phyloP scores from a whole-genome alignment of 2,797 vertebrate genomes.

The Microctenopoma lineatum region DNA sequence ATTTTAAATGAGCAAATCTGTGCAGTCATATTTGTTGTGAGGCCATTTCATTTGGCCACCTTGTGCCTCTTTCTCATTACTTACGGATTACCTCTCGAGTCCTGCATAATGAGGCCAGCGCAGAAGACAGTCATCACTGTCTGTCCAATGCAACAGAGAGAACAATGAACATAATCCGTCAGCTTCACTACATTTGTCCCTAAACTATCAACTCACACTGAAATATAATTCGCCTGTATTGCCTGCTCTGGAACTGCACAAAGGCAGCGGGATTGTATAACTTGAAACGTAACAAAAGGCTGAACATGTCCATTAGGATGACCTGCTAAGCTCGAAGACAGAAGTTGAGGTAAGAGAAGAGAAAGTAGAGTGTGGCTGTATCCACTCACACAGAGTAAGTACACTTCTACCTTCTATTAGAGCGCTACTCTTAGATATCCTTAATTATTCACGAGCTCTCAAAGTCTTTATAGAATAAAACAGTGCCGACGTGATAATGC shows the following conservation, averaged over 20 bases:
- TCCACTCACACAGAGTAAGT: constrained; percentile 20
- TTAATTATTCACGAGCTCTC: constrained; percentile 74
- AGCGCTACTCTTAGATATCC: constrained; percentile 49
- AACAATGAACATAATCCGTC: constrained; percentile 14
- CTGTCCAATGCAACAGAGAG: constrained; percentile 23
- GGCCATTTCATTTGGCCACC: constrained; percentile 48
- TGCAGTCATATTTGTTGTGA: constrained; percentile 13
- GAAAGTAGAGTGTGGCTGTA: constrained; percentile 33
- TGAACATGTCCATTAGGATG: constrained; percentile 27
- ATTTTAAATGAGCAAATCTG: constrained; percentile 44
- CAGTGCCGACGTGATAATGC: constrained; percentile 48
- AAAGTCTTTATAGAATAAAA: constrained; percentile 66
- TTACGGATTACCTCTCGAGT: constrained; percentile 59
- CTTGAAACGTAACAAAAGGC: constrained; percentile 12
- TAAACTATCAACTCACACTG: constrained; percentile 16
- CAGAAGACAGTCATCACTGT: constrained; percentile 50
- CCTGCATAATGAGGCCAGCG: constrained; percentile 52
- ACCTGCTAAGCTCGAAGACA: constrained; percentile 24
- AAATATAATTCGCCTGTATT: constrained; percentile 11
- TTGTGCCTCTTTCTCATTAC: constrained; percentile 67
- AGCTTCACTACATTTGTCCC: constrained; percentile 31
- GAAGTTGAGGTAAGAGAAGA: constrained; percentile 25
- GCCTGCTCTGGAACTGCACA: constrained; percentile 18
- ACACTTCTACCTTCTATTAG: constrained; percentile 60
- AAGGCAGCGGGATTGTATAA: neutral